Base-by-base conservation (phyloP, 2,113 vertebrate species). In the Isichthys henryi region DNA sequence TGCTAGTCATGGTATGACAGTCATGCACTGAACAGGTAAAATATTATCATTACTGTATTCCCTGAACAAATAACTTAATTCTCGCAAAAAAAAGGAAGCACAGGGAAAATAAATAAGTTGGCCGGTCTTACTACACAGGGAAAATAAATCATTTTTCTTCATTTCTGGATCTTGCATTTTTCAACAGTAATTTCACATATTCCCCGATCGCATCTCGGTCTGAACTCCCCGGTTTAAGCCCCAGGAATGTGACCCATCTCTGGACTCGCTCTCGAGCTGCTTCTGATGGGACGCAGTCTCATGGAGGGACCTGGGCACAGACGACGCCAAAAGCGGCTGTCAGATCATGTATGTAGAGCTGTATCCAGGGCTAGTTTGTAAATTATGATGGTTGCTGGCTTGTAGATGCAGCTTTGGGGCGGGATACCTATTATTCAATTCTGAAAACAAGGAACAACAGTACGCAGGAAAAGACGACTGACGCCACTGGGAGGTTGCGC, bases 21-120 rank as follows among this genome's bases (percentile, higher is more conserved):
- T 53, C 23, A 58, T 17, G 15, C 46, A 52, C 80, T 43, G n/a
- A 88, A 84, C 89, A 94, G 91, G 90, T 92, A 91, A 90, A 89
- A 91, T 89, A 89, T 86, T 86, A 90, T 46, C 82, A 88, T 66
- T n/a, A 58, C 45, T 39, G 15, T 84, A 90, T 89, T 90, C 88
- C 62, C 82, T 62, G 46, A 83, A 89, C 52, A 88, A 46, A 90
- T 84, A 88, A 89, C 53, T 49, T 74, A 17, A 45, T 74, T 88
- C 86, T 88, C 23, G 23, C 70, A n/a, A 66, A 85, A 86, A 66
- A n/a, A 48, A 85, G 46, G 77, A 70, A 74, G 74, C 70, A 82
- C 31, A 74, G 53, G 48, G 49, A 88, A 88, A 66, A 86, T 27
- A 89, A 86, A 89, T 31, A 85, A 46, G 82, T 89, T 89, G 89